Conservation (phyloP, 2,797 vertebrate species). For the Denticeps clupeoides region DNA sequence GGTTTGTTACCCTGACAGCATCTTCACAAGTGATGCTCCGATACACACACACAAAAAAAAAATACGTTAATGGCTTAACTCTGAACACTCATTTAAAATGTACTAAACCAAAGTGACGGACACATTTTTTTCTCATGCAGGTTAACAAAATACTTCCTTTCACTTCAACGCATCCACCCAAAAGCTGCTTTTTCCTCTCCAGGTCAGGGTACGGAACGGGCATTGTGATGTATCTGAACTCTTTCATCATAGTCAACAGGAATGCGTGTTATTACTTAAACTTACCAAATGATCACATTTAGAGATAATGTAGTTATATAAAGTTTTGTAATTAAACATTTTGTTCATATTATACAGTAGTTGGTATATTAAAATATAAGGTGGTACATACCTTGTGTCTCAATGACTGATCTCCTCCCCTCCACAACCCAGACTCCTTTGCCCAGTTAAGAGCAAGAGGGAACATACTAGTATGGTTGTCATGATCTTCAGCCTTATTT, state of each 20-base stretch:
- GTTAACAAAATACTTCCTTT: constrained; percentile 30
- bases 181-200: constrained; percentile 7
- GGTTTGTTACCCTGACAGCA: no score
- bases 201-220: constrained; percentile 10
- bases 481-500: constrained; percentile 27
- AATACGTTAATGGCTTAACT: no score
- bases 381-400: neutral
- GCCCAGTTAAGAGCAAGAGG: neutral
- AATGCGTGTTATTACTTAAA: neutral
- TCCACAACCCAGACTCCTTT: constrained; percentile 8
- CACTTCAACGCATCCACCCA: constrained; percentile 12
- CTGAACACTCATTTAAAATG: no score
- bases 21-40: no score
- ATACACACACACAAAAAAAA: no score
- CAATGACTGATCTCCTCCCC: constrained; percentile 1
- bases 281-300: neutral
- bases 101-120: no score
- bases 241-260: neutral
- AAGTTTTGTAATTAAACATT: no score
- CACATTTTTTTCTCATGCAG: no score
- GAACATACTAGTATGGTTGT: constrained; percentile 1
- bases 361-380: no score
- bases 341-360: no score
- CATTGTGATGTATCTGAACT: constrained; percentile 18
- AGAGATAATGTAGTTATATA: no score